phyloP scores from a whole-genome alignment of 2,113 vertebrate genomes.

The Trichomycterus rosablanca region DNA sequence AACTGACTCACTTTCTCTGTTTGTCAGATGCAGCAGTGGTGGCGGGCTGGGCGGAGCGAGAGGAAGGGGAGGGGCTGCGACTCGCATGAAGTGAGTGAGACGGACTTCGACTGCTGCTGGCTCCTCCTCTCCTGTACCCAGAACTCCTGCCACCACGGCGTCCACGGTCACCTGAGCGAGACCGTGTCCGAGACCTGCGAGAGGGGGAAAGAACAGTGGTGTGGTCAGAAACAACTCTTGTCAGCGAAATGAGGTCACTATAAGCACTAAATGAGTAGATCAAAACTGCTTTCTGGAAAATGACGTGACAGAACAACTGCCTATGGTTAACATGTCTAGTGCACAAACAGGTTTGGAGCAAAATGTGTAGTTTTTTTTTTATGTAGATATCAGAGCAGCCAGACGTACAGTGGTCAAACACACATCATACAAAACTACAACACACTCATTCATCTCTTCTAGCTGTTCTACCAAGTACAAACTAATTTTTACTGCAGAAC shows the following conservation, averaged over 20 bases:
- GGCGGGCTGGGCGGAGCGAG: constrained; percentile 65
- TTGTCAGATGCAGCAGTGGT: constrained; percentile 73
- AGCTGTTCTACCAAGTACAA: too few species aligned
- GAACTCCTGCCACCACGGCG: constrained; percentile 66
- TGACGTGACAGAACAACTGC: too few species aligned
- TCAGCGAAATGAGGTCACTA: neutral
- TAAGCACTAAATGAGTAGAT: neutral
- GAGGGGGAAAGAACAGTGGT: neutral
- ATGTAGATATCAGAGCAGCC: too few species aligned
- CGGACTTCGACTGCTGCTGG: constrained; percentile 72
- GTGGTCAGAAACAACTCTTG: neutral
- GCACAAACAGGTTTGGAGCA: too few species aligned
- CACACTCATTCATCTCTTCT: too few species aligned
- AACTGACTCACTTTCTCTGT: constrained; percentile 83
- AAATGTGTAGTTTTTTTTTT: too few species aligned
- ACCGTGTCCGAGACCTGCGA: constrained; percentile 72
- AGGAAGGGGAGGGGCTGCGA: constrained; percentile 71
- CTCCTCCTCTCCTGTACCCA: constrained; percentile 61
- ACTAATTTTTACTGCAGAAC: too few species aligned
- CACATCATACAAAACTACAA: too few species aligned
- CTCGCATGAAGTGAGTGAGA: constrained; percentile 68
- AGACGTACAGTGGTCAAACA: too few species aligned
- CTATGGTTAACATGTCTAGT: neutral
- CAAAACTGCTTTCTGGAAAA: too few species aligned
- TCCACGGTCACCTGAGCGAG: constrained; percentile 72